Evolutionary conservation across 2,113 vertebrate species (phyloP).

Genomic region (Helogale parvula): DNA sequence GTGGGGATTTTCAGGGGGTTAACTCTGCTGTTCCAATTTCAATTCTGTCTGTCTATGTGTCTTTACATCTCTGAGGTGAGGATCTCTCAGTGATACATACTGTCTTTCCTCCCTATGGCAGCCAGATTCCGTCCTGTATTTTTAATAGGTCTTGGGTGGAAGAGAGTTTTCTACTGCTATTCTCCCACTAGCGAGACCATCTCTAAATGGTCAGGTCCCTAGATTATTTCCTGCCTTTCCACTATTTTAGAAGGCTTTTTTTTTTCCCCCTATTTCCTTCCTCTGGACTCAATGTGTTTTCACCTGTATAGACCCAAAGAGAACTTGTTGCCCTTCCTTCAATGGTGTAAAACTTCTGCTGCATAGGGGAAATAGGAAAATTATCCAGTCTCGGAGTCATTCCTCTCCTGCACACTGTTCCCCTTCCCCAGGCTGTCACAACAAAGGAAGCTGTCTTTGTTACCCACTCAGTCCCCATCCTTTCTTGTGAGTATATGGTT

Average conservation of each 20-base stretch:
- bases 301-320: neutral
- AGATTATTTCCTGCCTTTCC: neutral
- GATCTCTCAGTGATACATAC: neutral
- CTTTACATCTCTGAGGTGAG: neutral
- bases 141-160: neutral
- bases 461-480: rapidly evolving
- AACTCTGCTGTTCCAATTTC: neutral
- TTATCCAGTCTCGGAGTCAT: neutral
- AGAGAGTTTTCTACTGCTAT: neutral
- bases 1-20: neutral
- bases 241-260: neutral
- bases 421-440: neutral
- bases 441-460: neutral
- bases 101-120: neutral
- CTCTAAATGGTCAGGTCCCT: neutral
- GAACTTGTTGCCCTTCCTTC: neutral
- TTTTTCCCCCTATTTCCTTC: neutral
- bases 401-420: neutral
- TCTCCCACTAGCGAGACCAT: neutral
- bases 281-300: neutral
- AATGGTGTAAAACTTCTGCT: neutral
- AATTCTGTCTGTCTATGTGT: neutral
- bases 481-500: neutral
- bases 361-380: neutral
- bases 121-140: neutral